Evolutionary conservation across 2,888 invertebrate genomes (phyloP), one percentile per base, ranked within the genome.

Genomic region (Rhingia campestris): DNA sequence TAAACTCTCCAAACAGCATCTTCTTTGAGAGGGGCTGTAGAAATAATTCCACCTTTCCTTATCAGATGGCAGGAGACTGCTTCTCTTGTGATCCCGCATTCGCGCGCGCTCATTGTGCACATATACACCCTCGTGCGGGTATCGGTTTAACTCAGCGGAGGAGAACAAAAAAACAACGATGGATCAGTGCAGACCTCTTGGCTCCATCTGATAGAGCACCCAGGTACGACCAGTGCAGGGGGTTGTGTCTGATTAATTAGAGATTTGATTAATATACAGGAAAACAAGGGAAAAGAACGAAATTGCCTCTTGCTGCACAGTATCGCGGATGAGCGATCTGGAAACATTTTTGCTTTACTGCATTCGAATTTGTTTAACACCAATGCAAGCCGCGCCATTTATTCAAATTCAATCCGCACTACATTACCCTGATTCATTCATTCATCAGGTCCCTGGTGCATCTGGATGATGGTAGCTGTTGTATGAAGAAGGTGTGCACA

Each of bases 281-380:
- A 74, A 74, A 74, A 74, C 82, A 69, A 64, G 22, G 69, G 64
- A 53, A 64, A 61, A 56, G 59, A 84, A 64, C 64, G 69, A 70
- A 79, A 79, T 79, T 64, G 77, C 74, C 70, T 70, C 73, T 41
- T 72, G 70, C 59, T 58, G 35, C 53, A 22, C 22, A 35, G 47
- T 84, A 84, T 84, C 84, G 58, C 64, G 41, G 58, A n/a, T 9
- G 47, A 70, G 30, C 79, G 84, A 84, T 84, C 84, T 67, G 35
- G 41, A 47, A 82, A 79, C 84, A 84, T 84, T 84, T 84, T 66
- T 84, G 84, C 84, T 84, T 84, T 84, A 84, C 84, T 84, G 84
- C 79, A 84, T 84, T 84, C 84, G 84, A 84, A 84, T 84, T 84
- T 84, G 84, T 84, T 84, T 74, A 80, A 84, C 84, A 84, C 79